Conservation (phyloP, 2,797 vertebrate species). For the Oreochromis mossambicus region DNA sequence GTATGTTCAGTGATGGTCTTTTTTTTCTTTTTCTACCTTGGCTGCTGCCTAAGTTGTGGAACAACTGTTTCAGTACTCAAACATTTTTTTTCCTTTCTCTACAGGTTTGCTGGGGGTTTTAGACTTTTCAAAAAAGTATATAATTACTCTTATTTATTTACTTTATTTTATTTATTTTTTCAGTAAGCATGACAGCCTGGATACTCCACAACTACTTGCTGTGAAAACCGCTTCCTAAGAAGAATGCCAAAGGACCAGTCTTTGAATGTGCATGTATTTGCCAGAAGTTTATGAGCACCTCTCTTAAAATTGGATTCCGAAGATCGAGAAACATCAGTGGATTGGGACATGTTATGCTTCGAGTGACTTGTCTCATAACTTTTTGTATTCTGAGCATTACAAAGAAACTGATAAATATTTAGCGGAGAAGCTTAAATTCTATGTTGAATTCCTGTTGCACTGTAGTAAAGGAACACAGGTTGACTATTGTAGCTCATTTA, state of each 20-base stretch:
- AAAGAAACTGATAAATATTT: not conserved
- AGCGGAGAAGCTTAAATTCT: fast-evolving
- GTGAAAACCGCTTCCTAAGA: not conserved
- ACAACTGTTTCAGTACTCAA: not conserved
- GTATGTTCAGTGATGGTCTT: not conserved
- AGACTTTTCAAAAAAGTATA: not conserved
- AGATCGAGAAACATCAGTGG: not conserved
- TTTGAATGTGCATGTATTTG: not conserved
- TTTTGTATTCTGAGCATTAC: not conserved
- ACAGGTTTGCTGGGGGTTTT: not conserved
- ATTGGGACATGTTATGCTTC: not conserved
- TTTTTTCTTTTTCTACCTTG: not conserved
- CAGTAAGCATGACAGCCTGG: not conserved
- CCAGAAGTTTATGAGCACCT: fast-evolving
- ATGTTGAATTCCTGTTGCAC: not conserved
- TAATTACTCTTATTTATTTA: not conserved
- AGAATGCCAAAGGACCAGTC: not conserved
- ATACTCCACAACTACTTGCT: not conserved
- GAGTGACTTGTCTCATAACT: not conserved
- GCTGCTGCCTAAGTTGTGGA: not conserved
- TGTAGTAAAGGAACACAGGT: not conserved
- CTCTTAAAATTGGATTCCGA: not conserved
- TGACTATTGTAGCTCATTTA: fast-evolving
- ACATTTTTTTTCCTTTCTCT: not conserved
- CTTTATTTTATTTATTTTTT: too few species aligned